Percentiles rank a stretch among this genome's conserved stretches.
Evolutionary conservation across 2,888 invertebrate species (phyloP).

Genomic region (Uloborus plumipes): DNA sequence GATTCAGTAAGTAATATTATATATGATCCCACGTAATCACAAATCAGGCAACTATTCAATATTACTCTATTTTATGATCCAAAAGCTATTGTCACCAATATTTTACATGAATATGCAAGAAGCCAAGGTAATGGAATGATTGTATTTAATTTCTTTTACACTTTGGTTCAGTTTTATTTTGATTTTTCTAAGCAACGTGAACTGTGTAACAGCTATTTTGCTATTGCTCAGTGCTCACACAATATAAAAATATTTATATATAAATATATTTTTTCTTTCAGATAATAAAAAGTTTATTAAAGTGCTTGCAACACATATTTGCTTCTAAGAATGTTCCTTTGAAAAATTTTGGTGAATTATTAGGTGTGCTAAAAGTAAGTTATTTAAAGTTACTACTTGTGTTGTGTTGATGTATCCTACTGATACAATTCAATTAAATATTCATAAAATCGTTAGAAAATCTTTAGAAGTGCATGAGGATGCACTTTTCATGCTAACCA

Average conservation of each 20-base stretch:
- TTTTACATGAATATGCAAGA: too few species aligned
- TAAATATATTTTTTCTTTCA: conserved; percentile 3
- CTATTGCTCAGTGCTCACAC: too few species aligned
- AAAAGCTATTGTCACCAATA: too few species aligned
- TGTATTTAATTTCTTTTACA: too few species aligned
- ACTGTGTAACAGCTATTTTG: too few species aligned
- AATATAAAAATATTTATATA: too few species aligned
- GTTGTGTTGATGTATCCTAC: background rate
- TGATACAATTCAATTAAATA: background rate
- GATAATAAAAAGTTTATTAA: conserved; percentile 32
- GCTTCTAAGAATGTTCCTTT: conserved; percentile 34
- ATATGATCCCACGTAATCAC: background rate
- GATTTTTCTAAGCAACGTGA: background rate
- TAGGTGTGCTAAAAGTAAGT: conserved; percentile 53
- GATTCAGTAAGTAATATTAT: too few species aligned
- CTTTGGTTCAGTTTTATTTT: background rate
- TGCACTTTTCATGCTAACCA: background rate
- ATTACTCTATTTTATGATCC: too few species aligned
- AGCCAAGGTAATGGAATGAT: too few species aligned
- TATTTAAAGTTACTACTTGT: background rate
- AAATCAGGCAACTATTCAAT: too few species aligned
- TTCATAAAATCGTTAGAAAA: background rate
- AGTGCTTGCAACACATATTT: conserved; percentile 33
- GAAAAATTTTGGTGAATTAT: conserved; percentile 46
- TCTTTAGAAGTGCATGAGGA: too few species aligned